phyloP scores from a whole-genome alignment of 2,888 invertebrate species.

The Drosophila atripex region DNA sequence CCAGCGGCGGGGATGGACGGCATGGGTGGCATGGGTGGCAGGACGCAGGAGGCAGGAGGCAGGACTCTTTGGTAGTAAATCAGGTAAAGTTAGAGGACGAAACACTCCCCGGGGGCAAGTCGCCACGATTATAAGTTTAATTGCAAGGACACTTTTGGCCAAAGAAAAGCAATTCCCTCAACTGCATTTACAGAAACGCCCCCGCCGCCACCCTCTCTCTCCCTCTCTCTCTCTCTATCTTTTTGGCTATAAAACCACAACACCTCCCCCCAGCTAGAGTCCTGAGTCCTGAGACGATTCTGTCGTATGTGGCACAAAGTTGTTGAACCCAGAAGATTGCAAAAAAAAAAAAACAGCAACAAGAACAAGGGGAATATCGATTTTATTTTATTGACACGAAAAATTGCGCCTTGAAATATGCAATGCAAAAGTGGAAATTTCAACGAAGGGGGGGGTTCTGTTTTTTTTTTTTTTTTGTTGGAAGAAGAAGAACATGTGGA shows the following conservation, averaged over 20 bases:
- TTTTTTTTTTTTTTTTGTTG: too few species aligned
- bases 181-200: constrained; percentile 20
- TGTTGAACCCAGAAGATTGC: constrained; percentile 63
- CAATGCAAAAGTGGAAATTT: constrained; percentile 63
- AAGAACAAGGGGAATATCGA: constrained; percentile 52
- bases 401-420: constrained; percentile 76
- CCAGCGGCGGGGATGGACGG: not conserved
- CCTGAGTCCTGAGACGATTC: constrained; percentile 1
- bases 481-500: too few species aligned
- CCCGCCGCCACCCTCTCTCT: constrained; percentile 1
- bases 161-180: constrained; percentile 23
- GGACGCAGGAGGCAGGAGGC: not conserved
- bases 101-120: not conserved
- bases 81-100: not conserved
- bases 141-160: constrained; percentile 27
- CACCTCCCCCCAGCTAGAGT: not conserved
- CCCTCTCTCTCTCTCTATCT: constrained; percentile 1
- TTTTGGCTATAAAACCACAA: too few species aligned
- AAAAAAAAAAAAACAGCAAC: constrained; percentile 21
- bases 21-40: too few species aligned
- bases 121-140: constrained; percentile 29
- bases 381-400: constrained; percentile 73
- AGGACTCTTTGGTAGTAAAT: not conserved
- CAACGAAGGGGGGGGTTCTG: not conserved
- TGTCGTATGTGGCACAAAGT: constrained; percentile 62